Evolutionary conservation across 2,888 invertebrate genomes (phyloP), one percentile per base, ranked within the genome.

Genomic region (Hedychridium roseum): DNA sequence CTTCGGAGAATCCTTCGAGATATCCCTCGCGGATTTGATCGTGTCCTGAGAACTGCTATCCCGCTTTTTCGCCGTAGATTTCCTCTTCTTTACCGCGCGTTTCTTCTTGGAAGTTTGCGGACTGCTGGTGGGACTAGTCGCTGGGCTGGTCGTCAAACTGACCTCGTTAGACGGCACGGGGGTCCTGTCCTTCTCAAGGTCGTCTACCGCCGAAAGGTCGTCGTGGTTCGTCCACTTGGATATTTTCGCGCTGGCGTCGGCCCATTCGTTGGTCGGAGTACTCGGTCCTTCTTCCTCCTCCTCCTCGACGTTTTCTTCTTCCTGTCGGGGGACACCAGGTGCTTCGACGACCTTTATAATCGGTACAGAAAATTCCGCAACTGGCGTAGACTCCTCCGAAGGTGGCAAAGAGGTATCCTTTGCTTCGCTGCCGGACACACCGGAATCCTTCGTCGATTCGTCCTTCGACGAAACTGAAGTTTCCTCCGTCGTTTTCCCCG

Each of bases 31-130:
- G 27, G 50, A 45, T 12, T 55, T 60, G n/a, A 57, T 51, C 44
- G 54, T 54, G 73, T 79, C 26, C 11, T 44, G n/a, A n/a, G n/a
- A n/a, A n/a, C n/a, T n/a, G n/a, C n/a, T 31, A 5, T 47, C 35
- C 2, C 20, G 31, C 9, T 64, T 62, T 38, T 71, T 71, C 2
- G 60, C 57, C 1, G 66, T 58, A 0, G 74, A 68, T 30, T 74
- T 74, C 48, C 78, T 79, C 41, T 68, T 67, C 23, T 71, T 74
- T 0, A 61, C 51, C 0, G 68, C 21, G 20, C 67, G 70, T 38
- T 74, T 78, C 57, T 71, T 76, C 30, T 70, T 76, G 1, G 73
- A 71, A 0, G 65, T 61, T 2, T 60, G 68, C 0, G 70, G 70
- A 31, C 58, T 73, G 3, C 38, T 49, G n/a, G 52, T 50, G 0